Conservation (phyloP, 2,113 vertebrate genomes). For the Lophochroa leadbeateri region DNA sequence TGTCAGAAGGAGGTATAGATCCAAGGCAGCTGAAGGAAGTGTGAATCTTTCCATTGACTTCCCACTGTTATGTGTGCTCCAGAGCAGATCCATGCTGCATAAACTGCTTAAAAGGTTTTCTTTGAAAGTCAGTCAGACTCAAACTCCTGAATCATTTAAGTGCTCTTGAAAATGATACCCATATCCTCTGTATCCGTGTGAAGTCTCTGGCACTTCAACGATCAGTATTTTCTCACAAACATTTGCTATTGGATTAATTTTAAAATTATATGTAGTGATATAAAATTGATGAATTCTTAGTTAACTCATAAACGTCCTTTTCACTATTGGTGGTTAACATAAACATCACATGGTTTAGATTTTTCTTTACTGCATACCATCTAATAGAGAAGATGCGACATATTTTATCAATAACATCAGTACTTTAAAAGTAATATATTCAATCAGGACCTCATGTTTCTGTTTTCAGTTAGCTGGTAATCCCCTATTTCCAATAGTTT, state of each 20-base stretch:
- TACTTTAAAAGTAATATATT: not conserved
- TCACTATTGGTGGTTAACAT: not conserved
- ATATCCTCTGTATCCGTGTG: not conserved
- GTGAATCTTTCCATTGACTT: not conserved
- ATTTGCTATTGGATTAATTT: not conserved
- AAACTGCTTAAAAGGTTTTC: not conserved
- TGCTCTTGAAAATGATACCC: not conserved
- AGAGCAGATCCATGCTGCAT: not conserved
- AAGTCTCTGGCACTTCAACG: not conserved
- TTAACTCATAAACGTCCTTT: not conserved
- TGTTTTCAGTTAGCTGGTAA: not conserved
- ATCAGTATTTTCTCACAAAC: not conserved
- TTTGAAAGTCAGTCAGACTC: not conserved
- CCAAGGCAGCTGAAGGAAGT: not conserved
- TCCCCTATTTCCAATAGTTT: not conserved
- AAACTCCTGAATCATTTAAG: not conserved
- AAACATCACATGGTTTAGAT: not conserved
- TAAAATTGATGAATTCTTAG: not conserved
- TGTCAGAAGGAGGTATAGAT: not conserved
- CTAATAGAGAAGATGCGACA: not conserved
- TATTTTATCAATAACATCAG: slow-evolving; percentile 20
- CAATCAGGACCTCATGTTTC: slow-evolving; percentile 14
- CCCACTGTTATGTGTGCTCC: not conserved
- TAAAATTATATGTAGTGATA: not conserved
- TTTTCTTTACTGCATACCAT: not conserved